A percentile compares a stretch with the other conserved stretches of the same genome.
These are phyloP conservation scores for Mastomys coucha DNA, from an alignment of 2,113 vertebrate genomes.

Conservation along the genomic window DNA sequence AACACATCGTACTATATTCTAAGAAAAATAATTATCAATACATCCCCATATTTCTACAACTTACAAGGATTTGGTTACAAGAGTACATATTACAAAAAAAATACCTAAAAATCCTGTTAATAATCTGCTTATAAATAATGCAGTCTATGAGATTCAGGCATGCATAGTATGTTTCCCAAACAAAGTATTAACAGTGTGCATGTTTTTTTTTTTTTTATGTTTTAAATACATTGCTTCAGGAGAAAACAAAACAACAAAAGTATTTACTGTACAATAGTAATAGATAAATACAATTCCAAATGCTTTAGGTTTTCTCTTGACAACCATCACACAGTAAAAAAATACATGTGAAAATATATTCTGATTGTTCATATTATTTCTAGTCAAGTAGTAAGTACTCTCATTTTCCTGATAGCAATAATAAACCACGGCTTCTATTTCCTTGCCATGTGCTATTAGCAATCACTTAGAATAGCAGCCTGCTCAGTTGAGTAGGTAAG, in stretches of 20 bases:
- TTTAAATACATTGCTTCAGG: not conserved
- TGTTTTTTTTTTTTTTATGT: not conserved
- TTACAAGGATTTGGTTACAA: not conserved
- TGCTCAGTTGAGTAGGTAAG: conserved; percentile 44
- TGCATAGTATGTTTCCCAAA: not conserved
- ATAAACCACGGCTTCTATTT: conserved; percentile 10
- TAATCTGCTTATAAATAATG: not conserved
- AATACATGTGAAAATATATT: conserved; percentile 4
- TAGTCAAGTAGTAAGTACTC: not conserved
- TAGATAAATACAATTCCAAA: not conserved
- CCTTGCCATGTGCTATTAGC: conserved; percentile 6
- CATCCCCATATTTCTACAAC: not conserved
- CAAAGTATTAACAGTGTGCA: not conserved
- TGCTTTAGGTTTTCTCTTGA: not conserved
- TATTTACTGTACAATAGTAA: not conserved
- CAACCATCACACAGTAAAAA: not conserved
- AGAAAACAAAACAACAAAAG: not conserved
- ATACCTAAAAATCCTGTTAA: not conserved
- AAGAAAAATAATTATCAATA: not conserved
- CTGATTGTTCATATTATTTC: conserved; percentile 36
- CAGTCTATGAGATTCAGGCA: not conserved
- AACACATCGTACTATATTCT: not conserved
- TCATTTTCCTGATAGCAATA: conserved; percentile 63
- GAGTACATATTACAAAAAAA: not conserved
- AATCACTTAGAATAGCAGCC: conserved; percentile 59